Evolutionary conservation across 2,888 invertebrate genomes (phyloP).

Genomic region (Acrobeloides nanus): DNA sequence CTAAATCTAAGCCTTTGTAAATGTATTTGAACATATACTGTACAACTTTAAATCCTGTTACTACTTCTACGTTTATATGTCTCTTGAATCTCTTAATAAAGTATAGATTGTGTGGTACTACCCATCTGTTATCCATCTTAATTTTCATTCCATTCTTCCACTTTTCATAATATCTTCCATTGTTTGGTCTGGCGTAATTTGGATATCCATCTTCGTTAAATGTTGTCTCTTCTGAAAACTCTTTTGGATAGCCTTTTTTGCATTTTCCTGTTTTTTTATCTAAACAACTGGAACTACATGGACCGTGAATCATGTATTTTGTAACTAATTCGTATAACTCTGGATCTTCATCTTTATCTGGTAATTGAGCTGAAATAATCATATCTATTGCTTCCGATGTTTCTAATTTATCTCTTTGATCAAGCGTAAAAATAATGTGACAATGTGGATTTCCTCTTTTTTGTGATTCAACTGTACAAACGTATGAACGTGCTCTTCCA

Average conservation of each 20-base stretch:
- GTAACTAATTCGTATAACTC: conserved; percentile 46
- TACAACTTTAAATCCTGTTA: conserved; percentile 28
- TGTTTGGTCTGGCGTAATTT: conserved; percentile 10
- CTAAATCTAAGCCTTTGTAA: conserved; percentile 44
- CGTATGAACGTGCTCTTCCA: conserved; percentile 25
- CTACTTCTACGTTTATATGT: conserved; percentile 55
- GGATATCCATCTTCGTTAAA: conserved; percentile 14
- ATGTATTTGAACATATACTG: conserved; percentile 52
- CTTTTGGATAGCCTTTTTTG: conserved; percentile 15
- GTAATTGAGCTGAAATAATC: conserved; percentile 53
- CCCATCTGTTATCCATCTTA: conserved; percentile 16
- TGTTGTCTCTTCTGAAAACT: conserved; percentile 10
- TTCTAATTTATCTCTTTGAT: conserved; percentile 17
- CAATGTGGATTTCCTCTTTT: conserved; percentile 48
- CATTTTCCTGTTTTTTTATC: conserved; percentile 10
- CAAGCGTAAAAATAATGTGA: conserved; percentile 35
- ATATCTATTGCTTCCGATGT: conserved; percentile 39
- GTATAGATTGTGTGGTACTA: conserved; percentile 31
- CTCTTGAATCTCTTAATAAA: conserved; percentile 46
- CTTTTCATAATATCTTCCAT: conserved; percentile 2
- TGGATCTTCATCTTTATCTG: conserved; percentile 41
- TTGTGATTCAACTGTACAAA: conserved; percentile 49
- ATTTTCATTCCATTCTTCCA: no score
- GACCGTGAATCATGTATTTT: conserved; percentile 53
- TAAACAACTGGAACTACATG: conserved; percentile 34